These are phyloP conservation scores for Drosophila longiperda DNA, from an alignment of 2,888 invertebrate genomes.

Conservation along the genomic window DNA sequence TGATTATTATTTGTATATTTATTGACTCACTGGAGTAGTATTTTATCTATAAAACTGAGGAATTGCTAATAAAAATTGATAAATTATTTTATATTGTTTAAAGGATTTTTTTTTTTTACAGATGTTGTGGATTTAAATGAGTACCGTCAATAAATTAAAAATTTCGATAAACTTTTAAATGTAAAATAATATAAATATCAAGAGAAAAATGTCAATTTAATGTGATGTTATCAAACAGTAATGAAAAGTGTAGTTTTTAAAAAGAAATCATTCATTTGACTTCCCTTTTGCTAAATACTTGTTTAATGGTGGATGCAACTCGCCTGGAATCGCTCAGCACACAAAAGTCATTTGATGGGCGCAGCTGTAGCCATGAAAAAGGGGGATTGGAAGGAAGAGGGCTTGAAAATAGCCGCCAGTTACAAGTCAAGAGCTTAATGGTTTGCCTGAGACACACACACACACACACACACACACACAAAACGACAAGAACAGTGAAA, in stretches of 20 bases:
- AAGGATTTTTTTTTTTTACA: not conserved
- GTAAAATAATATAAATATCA: not conserved
- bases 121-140: not conserved
- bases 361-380: constrained; percentile 33
- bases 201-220: too few species aligned
- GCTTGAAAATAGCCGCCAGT: constrained; percentile 39
- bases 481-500: constrained; percentile 21
- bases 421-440: constrained; percentile 70
- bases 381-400: constrained; percentile 1
- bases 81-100: not conserved
- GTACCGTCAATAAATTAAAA: not conserved
- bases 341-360: constrained; percentile 31
- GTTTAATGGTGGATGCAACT: constrained; percentile 20
- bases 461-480: constrained; percentile 15
- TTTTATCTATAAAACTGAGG: not conserved
- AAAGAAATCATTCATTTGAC: constrained; percentile 19
- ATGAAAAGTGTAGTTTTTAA: constrained; percentile 2
- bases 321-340: constrained; percentile 14
- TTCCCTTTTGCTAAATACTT: constrained; percentile 11
- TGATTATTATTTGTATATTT: not conserved
- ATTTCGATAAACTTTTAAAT: not conserved
- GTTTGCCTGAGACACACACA: constrained; percentile 55
- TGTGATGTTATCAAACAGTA: not conserved
- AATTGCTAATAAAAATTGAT: not conserved
- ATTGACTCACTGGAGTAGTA: not conserved